Evolutionary conservation across 2,797 vertebrate species (phyloP).

Genomic region (Cyprinodon diabolis): DNA sequence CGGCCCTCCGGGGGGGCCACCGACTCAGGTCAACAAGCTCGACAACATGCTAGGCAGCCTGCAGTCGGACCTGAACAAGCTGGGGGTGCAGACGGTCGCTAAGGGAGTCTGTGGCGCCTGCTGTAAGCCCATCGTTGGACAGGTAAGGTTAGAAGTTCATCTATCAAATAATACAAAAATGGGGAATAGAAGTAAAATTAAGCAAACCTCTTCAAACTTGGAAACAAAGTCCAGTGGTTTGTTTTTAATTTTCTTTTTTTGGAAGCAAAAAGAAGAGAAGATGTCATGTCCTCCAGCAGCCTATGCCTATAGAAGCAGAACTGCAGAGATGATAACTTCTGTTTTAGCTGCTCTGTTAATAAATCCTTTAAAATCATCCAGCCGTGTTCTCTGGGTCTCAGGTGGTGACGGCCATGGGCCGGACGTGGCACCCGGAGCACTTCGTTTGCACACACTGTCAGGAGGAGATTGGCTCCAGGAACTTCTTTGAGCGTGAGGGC

Average conservation of each 20-base stretch:
- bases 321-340: no score
- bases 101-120: slow-evolving; percentile 98
- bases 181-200: no score
- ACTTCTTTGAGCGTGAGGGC: slow-evolving; percentile 95
- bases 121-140: slow-evolving; percentile 95
- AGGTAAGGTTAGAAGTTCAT: slow-evolving; percentile 76
- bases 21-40: slow-evolving; percentile 94
- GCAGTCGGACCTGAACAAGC: slow-evolving; percentile 94
- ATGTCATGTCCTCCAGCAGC: no score
- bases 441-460: slow-evolving; percentile 98
- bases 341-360: neutral
- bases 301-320: no score
- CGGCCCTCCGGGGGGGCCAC: slow-evolving; percentile 75
- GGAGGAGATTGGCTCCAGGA: slow-evolving; percentile 95
- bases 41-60: slow-evolving; percentile 97
- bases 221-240: no score
- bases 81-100: slow-evolving; percentile 93
- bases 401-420: slow-evolving; percentile 97
- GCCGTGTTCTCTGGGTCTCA: slow-evolving; percentile 41
- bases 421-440: slow-evolving; percentile 96
- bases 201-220: no score
- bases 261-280: no score
- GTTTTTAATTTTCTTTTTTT: no score
- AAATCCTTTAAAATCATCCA: neutral
- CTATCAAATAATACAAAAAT: neutral